These are phyloP conservation scores for Otolemur crassicaudatus DNA, from an alignment of 2,797 vertebrate species.

Conservation along the genomic window DNA sequence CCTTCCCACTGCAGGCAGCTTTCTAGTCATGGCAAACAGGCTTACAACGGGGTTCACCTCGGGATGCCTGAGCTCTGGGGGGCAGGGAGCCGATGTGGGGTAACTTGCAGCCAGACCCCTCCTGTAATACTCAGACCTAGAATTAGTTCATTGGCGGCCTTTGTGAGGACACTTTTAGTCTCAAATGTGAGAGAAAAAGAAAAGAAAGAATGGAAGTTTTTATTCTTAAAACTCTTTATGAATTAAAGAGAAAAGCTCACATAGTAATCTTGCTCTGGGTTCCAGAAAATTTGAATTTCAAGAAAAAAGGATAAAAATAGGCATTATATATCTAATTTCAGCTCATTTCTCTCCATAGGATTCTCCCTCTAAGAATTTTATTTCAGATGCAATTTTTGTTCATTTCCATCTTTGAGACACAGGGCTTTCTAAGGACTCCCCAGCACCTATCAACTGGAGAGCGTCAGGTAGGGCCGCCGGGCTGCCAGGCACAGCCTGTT, in stretches of 20 bases:
- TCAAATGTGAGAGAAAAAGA: not conserved
- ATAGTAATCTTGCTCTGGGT: not conserved
- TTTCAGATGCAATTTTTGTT: slow-evolving; percentile 39
- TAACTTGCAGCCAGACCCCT: rapidly evolving
- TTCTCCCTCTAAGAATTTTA: slow-evolving; percentile 77
- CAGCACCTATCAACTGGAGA: not conserved
- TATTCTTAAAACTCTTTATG: slow-evolving; percentile 1
- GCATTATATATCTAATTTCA: not conserved
- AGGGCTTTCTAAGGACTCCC: slow-evolving; percentile 51
- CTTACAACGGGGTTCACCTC: no score
- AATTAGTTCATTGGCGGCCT: not conserved
- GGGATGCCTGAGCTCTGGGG: rapidly evolving
- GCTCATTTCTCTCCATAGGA: slow-evolving; percentile 60
- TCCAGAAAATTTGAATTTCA: slow-evolving; percentile 58
- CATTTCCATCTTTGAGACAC: not conserved
- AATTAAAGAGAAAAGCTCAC: not conserved
- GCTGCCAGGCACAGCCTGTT: not conserved
- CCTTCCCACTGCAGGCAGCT: rapidly evolving
- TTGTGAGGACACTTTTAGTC: not conserved
- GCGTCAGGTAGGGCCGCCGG: not conserved
- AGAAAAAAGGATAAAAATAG: slow-evolving; percentile 48
- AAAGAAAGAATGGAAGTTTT: not conserved
- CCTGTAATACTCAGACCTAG: rapidly evolving
- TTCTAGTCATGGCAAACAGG: not conserved
- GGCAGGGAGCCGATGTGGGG: not conserved